A percentile compares a stretch with the other conserved stretches of the same genome.
These are phyloP conservation scores for Erithacus rubecula DNA, from an alignment of 2,797 vertebrate species.

Conservation along the genomic window DNA sequence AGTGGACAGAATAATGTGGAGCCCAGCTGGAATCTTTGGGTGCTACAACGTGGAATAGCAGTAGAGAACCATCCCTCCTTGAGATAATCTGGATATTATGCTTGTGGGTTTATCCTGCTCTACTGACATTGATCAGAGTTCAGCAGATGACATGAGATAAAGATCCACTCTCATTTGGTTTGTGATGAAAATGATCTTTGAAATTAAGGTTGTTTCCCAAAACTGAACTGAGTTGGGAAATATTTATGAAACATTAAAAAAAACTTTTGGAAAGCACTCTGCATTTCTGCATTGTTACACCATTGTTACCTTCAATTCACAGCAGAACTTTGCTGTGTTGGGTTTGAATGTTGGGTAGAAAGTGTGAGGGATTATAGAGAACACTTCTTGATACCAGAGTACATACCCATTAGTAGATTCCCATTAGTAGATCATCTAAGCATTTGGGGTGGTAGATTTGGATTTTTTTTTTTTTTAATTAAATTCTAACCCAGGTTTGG, in stretches of 20 bases:
- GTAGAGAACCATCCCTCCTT: neutral
- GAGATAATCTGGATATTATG: neutral
- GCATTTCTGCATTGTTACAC: neutral
- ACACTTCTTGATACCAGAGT: neutral
- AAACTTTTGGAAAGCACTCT: neutral
- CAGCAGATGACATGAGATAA: neutral
- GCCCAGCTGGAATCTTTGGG: neutral
- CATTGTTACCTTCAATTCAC: neutral
- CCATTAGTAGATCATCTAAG: neutral
- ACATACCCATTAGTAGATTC: too few relatives aligned
- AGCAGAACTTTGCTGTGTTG: rapidly evolving
- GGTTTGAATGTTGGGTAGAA: neutral
- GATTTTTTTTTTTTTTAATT: too few relatives aligned
- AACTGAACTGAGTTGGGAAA: neutral
- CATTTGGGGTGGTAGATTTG: neutral
- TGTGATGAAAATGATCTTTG: neutral
- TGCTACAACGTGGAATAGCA: neutral
- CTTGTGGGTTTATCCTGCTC: neutral
- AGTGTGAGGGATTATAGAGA: neutral
- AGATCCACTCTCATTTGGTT: neutral
- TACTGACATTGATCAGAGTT: neutral
- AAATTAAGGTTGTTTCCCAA: neutral
- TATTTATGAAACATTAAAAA: neutral
- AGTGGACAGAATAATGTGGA: neutral
- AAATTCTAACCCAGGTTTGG: neutral